Conservation (phyloP, 2,113 vertebrate species). For the Lagopus leucura region DNA sequence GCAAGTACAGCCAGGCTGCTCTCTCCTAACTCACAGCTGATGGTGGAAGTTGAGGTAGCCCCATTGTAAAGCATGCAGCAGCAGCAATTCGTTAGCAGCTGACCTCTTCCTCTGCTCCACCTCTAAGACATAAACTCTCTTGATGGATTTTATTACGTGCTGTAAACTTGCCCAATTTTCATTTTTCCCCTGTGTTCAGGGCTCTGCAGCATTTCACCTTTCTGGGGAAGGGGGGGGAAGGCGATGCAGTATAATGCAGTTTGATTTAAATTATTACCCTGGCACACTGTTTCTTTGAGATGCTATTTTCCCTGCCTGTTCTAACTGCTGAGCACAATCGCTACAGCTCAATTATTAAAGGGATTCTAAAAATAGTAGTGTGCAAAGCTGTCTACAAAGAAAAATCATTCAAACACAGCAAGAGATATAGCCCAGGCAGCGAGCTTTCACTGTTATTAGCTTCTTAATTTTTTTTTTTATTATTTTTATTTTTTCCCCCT, state of each 20-base stretch:
- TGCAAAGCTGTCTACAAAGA: conserved; percentile 73
- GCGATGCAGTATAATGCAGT: conserved; percentile 41
- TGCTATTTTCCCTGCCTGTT: conserved; percentile 76
- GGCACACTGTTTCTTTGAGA: conserved; percentile 65
- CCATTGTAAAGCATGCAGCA: background rate
- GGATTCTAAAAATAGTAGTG: conserved; percentile 79
- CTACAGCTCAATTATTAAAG: conserved; percentile 83
- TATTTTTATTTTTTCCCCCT: background rate
- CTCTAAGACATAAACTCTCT: conserved; percentile 2
- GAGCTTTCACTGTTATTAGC: conserved; percentile 52
- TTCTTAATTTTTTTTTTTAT: conserved; percentile 43
- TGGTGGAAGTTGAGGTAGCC: background rate
- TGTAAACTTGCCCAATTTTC: conserved; percentile 52
- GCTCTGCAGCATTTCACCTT: conserved; percentile 44
- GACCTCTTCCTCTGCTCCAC: background rate
- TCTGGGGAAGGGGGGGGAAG: background rate
- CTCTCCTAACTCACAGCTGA: background rate
- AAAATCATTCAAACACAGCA: conserved; percentile 77
- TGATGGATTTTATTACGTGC: conserved; percentile 25
- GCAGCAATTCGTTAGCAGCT: background rate
- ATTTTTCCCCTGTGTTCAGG: background rate
- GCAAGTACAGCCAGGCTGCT: background rate
- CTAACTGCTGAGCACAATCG: conserved; percentile 75
- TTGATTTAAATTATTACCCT: conserved; percentile 79
- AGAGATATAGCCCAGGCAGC: conserved; percentile 60